A percentile compares a stretch with the other conserved stretches of the same genome.
These are phyloP conservation scores for Rhopalosiphum nymphaeae DNA, from an alignment of 2,888 invertebrate genomes.

Conservation along the genomic window DNA sequence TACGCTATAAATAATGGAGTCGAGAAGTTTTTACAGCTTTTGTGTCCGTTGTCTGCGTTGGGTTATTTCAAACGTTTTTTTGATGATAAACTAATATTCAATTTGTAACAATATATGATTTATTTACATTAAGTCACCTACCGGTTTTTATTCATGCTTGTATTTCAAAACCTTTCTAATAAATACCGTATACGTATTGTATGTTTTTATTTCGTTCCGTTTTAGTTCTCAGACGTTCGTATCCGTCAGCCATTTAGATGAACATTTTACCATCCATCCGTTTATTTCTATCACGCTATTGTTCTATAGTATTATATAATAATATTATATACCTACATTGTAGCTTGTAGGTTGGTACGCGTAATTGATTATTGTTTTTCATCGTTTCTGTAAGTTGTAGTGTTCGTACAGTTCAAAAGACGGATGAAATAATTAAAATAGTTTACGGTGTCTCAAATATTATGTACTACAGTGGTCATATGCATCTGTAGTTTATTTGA, in stretches of 20 bases:
- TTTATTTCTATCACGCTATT: constrained; percentile 13
- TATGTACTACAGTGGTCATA: neutral
- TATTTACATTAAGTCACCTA: neutral
- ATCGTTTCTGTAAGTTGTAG: neutral
- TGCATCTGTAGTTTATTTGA: neutral
- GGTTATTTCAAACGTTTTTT: neutral
- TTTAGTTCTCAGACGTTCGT: constrained; percentile 2
- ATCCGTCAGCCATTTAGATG: neutral
- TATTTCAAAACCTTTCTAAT: neutral
- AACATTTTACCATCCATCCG: neutral
- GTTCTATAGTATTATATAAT: neutral
- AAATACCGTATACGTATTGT: neutral
- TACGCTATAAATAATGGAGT: neutral
- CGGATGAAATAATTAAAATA: neutral
- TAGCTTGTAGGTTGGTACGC: neutral
- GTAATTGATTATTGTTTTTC: neutral
- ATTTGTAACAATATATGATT: neutral
- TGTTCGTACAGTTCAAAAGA: neutral
- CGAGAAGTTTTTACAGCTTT: neutral
- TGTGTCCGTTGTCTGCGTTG: neutral
- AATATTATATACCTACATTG: neutral
- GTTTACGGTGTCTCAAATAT: neutral
- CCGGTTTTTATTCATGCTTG: neutral
- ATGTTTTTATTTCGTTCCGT: neutral
- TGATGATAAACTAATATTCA: neutral